A percentile compares a stretch with the other conserved stretches of the same genome.
phyloP scores from a whole-genome alignment of 2,113 vertebrate genomes.

The Upupa epops region DNA sequence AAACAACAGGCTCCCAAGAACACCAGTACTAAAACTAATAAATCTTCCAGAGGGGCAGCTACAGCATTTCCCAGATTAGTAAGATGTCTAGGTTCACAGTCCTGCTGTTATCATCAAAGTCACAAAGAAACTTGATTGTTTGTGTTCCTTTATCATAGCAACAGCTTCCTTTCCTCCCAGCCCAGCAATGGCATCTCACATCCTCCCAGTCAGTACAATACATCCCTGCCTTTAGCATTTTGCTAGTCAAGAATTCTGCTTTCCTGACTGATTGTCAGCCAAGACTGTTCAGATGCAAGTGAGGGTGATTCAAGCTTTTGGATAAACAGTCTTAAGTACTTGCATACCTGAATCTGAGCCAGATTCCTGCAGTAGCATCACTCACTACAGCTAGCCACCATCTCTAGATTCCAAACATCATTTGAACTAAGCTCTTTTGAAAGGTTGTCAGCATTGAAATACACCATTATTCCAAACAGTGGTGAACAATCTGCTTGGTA shows the following conservation, averaged over 20 bases:
- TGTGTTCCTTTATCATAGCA: conserved; percentile 36
- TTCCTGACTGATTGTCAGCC: conserved; percentile 40
- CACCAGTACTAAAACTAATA: background rate
- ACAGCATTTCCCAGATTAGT: background rate
- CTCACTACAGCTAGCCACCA: background rate
- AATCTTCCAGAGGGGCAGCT: background rate
- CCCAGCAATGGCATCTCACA: background rate
- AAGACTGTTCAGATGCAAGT: conserved; percentile 39
- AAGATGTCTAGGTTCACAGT: background rate
- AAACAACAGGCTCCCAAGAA: background rate
- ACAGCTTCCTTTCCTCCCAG: conserved; percentile 29
- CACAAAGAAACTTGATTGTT: background rate
- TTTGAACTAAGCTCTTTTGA: background rate
- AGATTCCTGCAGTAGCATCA: conserved; percentile 21
- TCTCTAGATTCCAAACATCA: background rate
- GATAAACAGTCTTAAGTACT: conserved; percentile 51
- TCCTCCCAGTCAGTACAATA: conserved; percentile 12
- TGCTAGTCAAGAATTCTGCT: conserved; percentile 7
- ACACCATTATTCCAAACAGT: background rate
- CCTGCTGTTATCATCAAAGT: background rate
- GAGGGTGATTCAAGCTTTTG: conserved; percentile 36
- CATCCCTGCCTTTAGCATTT: background rate
- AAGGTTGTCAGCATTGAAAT: background rate
- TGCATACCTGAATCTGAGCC: conserved; percentile 61
- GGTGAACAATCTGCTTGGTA: background rate